These are phyloP conservation scores for Onychorhynchus coronatus DNA, from an alignment of 2,113 vertebrate species.

Conservation along the genomic window DNA sequence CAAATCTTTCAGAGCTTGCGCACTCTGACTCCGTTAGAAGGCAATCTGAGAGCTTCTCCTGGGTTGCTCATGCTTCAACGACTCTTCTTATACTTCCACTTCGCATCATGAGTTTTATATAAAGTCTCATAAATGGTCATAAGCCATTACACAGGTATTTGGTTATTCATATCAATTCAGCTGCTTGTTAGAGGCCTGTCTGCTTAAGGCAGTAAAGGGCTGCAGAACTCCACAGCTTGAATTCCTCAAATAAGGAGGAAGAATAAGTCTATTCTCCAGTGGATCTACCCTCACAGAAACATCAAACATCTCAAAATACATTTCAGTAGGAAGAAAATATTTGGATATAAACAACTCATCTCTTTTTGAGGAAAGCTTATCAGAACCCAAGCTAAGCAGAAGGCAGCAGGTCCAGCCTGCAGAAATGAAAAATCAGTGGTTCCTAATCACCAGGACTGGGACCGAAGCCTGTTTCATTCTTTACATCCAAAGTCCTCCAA, in stretches of 20 bases:
- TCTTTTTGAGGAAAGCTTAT: neutral
- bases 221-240: neutral
- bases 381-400: neutral
- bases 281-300: neutral
- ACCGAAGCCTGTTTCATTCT: neutral
- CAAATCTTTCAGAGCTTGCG: neutral
- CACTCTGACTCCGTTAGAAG: neutral
- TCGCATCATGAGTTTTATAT: neutral
- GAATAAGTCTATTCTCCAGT: neutral
- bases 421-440: neutral
- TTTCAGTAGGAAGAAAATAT: neutral
- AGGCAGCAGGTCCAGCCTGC: neutral
- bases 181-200: neutral
- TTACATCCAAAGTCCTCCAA: neutral
- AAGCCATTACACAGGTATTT: conserved; percentile 34
- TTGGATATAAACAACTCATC: neutral
- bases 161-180: neutral
- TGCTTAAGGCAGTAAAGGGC: neutral
- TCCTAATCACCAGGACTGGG: neutral
- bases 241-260: neutral
- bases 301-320: neutral
- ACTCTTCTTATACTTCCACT: neutral
- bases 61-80: neutral
- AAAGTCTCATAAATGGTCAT: neutral
- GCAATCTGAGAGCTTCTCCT: neutral